These are phyloP conservation scores for Euura lappo DNA, from an alignment of 1,140 invertebrate species.

Conservation along the genomic window DNA sequence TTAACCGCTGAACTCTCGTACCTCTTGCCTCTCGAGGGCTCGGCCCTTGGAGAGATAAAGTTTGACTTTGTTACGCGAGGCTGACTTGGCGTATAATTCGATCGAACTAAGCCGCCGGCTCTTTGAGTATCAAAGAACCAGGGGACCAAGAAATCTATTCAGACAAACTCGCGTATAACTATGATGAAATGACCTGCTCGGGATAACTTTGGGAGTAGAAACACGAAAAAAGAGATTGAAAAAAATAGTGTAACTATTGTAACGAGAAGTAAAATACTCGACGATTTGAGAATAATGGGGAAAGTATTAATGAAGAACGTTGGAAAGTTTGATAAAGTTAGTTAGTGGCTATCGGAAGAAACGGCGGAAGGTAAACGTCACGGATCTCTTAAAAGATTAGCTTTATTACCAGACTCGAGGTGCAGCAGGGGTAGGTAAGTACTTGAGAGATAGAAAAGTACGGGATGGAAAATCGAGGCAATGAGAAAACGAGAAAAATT, in stretches of 20 bases:
- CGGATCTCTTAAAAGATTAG: constrained; percentile 1
- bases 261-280: too few species aligned
- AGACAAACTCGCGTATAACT: too few species aligned
- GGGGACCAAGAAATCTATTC: too few species aligned
- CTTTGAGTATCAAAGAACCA: not conserved
- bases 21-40: too few species aligned
- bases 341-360: not conserved
- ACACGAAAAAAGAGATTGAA: too few species aligned
- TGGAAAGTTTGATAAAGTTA: too few species aligned
- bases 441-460: not conserved
- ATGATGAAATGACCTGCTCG: too few species aligned
- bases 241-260: too few species aligned
- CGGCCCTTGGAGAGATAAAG: not conserved
- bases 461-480: not conserved
- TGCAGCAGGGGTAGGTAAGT: not conserved
- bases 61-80: not conserved
- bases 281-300: too few species aligned
- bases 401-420: not conserved
- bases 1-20: too few species aligned
- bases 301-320: too few species aligned
- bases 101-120: not conserved
- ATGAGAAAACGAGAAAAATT: constrained; percentile 13
- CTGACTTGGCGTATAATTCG: constrained; percentile 1
- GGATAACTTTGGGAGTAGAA: too few species aligned
- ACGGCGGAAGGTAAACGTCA: constrained; percentile 1